phyloP scores from a whole-genome alignment of 2,113 vertebrate species.

The Sphyrna mokarran region DNA sequence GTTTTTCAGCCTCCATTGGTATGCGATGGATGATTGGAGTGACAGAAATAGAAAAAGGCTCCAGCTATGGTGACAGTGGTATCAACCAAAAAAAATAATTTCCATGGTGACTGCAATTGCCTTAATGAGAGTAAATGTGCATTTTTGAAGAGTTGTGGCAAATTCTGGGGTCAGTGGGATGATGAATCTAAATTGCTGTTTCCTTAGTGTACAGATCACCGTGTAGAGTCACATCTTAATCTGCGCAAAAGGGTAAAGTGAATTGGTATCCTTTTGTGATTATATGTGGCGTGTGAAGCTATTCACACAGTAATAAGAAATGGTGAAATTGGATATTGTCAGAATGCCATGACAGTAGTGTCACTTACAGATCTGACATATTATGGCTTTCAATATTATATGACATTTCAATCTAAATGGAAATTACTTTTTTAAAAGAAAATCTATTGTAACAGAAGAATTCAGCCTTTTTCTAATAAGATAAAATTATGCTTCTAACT shows the following conservation, averaged over 20 bases:
- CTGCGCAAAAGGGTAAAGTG: not conserved
- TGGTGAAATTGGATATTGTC: conserved; percentile 31
- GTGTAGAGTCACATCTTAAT: conserved; percentile 9
- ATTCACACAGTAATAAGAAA: conserved; percentile 27
- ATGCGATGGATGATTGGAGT: conserved; percentile 92
- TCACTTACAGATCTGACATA: conserved; percentile 12
- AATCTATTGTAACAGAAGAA: conserved; percentile 12
- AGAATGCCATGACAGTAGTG: not conserved
- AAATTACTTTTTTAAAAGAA: conserved; percentile 2
- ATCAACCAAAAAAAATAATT: conserved; percentile 60
- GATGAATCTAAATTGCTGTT: not conserved
- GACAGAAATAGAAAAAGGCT: conserved; percentile 85
- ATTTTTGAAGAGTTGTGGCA: conserved; percentile 1
- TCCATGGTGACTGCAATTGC: conserved; percentile 43
- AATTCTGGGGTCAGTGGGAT: not conserved
- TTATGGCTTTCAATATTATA: conserved; percentile 1
- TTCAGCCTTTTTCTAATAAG: conserved; percentile 25
- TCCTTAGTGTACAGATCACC: not conserved
- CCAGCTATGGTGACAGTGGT: conserved; percentile 76
- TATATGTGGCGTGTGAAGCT: conserved; percentile 20
- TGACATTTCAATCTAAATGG: conserved; percentile 21
- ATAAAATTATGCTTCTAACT: conserved; percentile 34
- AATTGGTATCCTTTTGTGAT: conserved; percentile 8
- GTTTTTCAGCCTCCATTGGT: conserved; percentile 69
- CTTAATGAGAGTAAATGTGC: conserved; percentile 46